Percentiles rank a stretch among this genome's conserved stretches.
Conservation (phyloP, 92 coral and sea anemone genomes). For the Blastomussa wellsi region DNA sequence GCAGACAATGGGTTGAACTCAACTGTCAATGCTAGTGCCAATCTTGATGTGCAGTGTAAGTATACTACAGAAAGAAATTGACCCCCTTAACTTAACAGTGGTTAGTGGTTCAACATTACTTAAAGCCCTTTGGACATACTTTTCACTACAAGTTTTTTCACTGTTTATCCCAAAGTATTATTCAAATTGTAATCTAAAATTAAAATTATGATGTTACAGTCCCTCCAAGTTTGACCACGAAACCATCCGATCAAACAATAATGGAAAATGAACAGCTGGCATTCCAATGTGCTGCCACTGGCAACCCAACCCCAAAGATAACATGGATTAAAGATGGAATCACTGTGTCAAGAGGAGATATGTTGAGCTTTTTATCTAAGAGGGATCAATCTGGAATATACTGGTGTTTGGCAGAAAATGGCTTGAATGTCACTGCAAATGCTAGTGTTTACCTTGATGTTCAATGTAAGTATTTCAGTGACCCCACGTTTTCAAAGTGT, state of each 20-base stretch:
- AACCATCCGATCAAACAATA: neutral
- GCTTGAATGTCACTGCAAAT: neutral
- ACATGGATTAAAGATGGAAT: constrained; percentile 2
- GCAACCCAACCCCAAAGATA: constrained; percentile 14
- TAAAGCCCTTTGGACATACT: too few species aligned
- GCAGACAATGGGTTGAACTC: neutral
- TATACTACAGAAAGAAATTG: too few species aligned
- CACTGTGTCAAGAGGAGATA: neutral
- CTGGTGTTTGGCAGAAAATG: constrained; percentile 17
- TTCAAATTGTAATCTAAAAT: neutral
- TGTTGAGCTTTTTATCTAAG: neutral
- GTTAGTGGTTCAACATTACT: too few species aligned
- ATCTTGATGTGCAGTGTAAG: constrained; percentile 8
- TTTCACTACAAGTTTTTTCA: neutral
- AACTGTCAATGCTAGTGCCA: neutral
- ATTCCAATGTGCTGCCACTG: neutral
- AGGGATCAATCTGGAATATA: constrained; percentile 7
- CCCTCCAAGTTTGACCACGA: neutral
- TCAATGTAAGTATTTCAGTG: constrained; percentile 14
- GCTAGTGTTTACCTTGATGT: constrained; percentile 9
- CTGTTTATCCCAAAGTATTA: neutral
- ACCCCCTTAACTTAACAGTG: too few species aligned
- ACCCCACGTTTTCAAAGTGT: too few species aligned
- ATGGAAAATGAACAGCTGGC: neutral
- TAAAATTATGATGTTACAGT: too few species aligned